These are phyloP conservation scores for Diarsia brunnea DNA, from an alignment of 2,888 invertebrate genomes.

Conservation along the genomic window DNA sequence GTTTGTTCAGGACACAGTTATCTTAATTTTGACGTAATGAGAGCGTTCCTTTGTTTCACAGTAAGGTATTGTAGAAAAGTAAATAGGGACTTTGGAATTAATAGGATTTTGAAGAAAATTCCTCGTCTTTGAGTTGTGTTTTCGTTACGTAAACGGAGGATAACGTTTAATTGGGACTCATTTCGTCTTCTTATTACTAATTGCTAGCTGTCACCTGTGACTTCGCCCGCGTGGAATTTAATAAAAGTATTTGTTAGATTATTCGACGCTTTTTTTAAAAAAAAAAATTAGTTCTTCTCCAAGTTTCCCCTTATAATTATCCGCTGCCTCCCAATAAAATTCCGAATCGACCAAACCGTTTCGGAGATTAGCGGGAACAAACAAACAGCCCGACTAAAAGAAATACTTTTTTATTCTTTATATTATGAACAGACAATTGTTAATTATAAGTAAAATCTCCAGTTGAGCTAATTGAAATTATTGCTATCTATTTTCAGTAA, in stretches of 20 bases:
- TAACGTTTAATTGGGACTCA: slow-evolving; percentile 9
- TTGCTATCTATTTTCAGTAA: background rate
- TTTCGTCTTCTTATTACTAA: slow-evolving; percentile 1
- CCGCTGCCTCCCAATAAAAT: no score
- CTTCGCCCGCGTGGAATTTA: no score
- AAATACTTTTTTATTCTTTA: no score
- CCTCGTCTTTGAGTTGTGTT: slow-evolving; percentile 16
- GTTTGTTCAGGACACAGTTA: slow-evolving; percentile 45
- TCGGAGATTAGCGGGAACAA: background rate
- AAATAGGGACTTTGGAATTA: slow-evolving; percentile 16
- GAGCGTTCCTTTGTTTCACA: slow-evolving; percentile 28
- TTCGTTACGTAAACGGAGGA: background rate
- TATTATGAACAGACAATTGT: no score
- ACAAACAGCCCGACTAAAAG: background rate
- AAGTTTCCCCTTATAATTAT: no score
- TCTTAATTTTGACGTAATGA: slow-evolving; percentile 45
- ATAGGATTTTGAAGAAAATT: slow-evolving; percentile 9
- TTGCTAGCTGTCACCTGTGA: background rate
- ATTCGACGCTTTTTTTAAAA: background rate
- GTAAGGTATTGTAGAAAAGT: slow-evolving; percentile 16
- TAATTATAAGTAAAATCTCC: background rate
- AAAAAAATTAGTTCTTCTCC: no score
- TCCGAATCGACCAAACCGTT: no score
- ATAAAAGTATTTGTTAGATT: background rate
- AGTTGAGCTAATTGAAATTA: background rate